phyloP scores from a whole-genome alignment of 2,888 invertebrate genomes.

The Melieria omissa region DNA sequence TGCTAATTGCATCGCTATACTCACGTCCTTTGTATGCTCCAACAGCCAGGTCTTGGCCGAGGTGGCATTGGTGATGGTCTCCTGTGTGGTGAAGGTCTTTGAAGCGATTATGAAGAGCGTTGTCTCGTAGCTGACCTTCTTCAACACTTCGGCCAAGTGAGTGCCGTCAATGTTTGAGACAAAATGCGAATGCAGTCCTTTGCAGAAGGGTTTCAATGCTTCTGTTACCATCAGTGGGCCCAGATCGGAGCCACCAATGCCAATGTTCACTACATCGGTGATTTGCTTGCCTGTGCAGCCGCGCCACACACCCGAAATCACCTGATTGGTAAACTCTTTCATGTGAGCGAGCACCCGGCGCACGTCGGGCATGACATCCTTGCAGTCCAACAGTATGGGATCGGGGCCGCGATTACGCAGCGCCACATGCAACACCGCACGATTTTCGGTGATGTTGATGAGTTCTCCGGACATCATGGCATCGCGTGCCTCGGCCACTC shows the following conservation, averaged over 20 bases:
- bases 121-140: constrained; percentile 90
- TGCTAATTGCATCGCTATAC: constrained; percentile 50
- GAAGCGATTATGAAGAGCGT: constrained; percentile 98
- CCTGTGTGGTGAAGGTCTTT: constrained; percentile 99
- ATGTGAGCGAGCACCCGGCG: constrained; percentile 92
- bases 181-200: constrained; percentile 90
- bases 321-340: constrained; percentile 88
- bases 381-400: constrained; percentile 84
- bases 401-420: constrained; percentile 79
- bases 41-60: constrained; percentile 98
- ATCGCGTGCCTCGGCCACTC: constrained; percentile 86
- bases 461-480: constrained; percentile 94
- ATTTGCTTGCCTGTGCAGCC: constrained; percentile 93
- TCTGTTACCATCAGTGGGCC: constrained; percentile 99
- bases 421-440: constrained; percentile 95
- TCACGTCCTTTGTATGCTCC: constrained; percentile 84
- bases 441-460: constrained; percentile 97
- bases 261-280: constrained; percentile 98
- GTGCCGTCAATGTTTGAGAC: constrained; percentile 99
- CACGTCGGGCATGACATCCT: constrained; percentile 94
- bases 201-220: constrained; percentile 90
- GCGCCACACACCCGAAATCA: constrained; percentile 77
- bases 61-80: constrained; percentile 98
- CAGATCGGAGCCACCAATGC: constrained; percentile 98
- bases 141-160: constrained; percentile 93